Evolutionary conservation across 2,797 vertebrate genomes (phyloP).

Genomic region (Parotocinclus haroldoi): DNA sequence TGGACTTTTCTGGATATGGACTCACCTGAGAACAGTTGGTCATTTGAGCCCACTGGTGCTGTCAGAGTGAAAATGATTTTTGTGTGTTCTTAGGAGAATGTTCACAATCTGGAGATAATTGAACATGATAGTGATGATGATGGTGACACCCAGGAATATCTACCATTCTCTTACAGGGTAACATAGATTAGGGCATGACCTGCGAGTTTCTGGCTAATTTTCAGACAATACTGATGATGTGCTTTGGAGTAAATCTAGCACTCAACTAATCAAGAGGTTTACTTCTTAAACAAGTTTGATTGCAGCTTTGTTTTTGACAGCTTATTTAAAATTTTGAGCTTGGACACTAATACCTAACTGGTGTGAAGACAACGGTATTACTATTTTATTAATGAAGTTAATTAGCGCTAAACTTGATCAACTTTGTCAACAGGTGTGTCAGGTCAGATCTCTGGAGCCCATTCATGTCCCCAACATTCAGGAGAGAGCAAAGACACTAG

Average conservation of each 20-base stretch:
- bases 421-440: conserved; percentile 59
- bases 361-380: background rate
- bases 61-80: no score
- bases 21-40: no score
- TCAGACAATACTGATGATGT: no score
- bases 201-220: no score
- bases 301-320: no score
- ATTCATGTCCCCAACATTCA: conserved; percentile 66
- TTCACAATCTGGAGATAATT: conserved; percentile 23
- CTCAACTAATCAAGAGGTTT: no score
- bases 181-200: no score
- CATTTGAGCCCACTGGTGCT: no score
- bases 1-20: no score
- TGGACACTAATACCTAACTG: conserved; percentile 1
- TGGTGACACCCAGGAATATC: conserved; percentile 38
- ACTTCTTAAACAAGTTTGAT: no score
- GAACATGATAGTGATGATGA: conserved; percentile 33
- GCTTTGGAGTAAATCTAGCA: no score
- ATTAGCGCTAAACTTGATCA: conserved; percentile 43
- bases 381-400: background rate
- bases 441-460: conserved; percentile 41
- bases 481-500: conserved; percentile 66
- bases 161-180: no score
- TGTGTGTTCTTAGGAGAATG: conserved; percentile 17
- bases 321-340: background rate